Evolutionary conservation across 2,797 vertebrate species (phyloP), one percentile per base, ranked within the genome.

Genomic region (Leptoclinus maculatus): DNA sequence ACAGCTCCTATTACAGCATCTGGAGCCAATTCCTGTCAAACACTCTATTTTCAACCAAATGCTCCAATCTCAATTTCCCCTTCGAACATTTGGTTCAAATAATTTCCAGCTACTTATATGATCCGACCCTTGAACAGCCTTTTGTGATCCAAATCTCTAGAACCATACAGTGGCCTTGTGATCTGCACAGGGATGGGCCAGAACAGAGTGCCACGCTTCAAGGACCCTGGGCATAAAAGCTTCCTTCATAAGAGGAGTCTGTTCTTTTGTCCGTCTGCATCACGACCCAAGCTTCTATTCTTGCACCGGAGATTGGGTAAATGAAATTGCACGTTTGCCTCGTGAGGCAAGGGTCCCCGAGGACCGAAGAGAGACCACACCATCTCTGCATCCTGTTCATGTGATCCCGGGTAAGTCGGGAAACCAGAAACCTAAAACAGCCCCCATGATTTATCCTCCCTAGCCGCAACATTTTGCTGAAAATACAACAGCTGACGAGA

Each of bases 311-410:
- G 90, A 91, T 87, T 83, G 82, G 66, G n/a, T 81, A 86, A 90
- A 91, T 90, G 47, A 94, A 91, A 90, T 87, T 89, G 84, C 81
- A 85, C 89, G 87, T 85, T 88, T 84, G 87, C 88, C 88, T 93
- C 60, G 13, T 91, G 92, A 92, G 90, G 80, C 71, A 80, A 90
- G 87, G 84, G 88, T 92, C 89, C 88, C 85, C 29, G 60, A 83
- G 89, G 92, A 91, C 67, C 43, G 63, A 70, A 54, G 73, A 84
- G 83, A 86, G 81, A 92, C 87, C 87, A 57, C 91, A 87, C 71
- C 83, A 54, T 80, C 63, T 43, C 80, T 53, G 83, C 89, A 94
- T 94, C 92, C 92, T 93, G 86, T 86, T 93, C 93, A 92, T 80
- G 84, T 90, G 90, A 94, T 83, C 67, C 67, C 1, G 19, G 64